Conservation (phyloP, 2,888 invertebrate species). For the Torymus tubicola region DNA sequence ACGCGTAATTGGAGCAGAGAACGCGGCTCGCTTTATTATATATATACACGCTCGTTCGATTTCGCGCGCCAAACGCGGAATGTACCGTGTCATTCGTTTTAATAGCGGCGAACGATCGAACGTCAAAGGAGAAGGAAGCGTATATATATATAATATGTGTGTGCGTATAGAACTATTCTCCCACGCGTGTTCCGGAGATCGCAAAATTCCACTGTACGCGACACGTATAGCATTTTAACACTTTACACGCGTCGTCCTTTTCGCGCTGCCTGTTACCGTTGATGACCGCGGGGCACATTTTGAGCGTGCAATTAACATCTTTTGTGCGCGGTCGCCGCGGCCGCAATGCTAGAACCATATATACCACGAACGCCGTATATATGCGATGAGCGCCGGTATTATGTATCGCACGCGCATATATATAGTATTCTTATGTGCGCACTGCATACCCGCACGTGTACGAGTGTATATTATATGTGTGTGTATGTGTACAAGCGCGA, state of each 20-base stretch:
- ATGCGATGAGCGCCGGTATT: neutral
- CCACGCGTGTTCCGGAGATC: neutral
- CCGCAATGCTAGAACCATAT: constrained; percentile 5
- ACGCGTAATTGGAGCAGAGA: constrained; percentile 39
- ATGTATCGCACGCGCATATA: too few relatives aligned
- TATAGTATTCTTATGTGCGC: too few relatives aligned
- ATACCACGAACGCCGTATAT: neutral
- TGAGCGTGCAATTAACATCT: constrained; percentile 43
- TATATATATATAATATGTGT: neutral
- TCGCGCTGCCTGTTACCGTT: too few relatives aligned
- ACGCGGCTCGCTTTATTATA: too few relatives aligned
- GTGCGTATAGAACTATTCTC: neutral
- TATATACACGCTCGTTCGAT: neutral
- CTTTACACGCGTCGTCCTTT: too few relatives aligned
- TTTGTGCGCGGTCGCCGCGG: constrained; percentile 48
- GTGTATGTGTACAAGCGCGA: neutral
- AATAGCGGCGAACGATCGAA: constrained; percentile 27
- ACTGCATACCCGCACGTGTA: too few relatives aligned
- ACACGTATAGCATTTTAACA: too few relatives aligned
- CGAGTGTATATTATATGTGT: too few relatives aligned
- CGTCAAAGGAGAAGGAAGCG: neutral
- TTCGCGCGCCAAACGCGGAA: constrained; percentile 26
- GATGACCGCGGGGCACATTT: constrained; percentile 37
- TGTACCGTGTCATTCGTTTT: constrained; percentile 44
- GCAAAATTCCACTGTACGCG: neutral